phyloP scores from a whole-genome alignment of 2,888 invertebrate species.

The Harmothoe impar region DNA sequence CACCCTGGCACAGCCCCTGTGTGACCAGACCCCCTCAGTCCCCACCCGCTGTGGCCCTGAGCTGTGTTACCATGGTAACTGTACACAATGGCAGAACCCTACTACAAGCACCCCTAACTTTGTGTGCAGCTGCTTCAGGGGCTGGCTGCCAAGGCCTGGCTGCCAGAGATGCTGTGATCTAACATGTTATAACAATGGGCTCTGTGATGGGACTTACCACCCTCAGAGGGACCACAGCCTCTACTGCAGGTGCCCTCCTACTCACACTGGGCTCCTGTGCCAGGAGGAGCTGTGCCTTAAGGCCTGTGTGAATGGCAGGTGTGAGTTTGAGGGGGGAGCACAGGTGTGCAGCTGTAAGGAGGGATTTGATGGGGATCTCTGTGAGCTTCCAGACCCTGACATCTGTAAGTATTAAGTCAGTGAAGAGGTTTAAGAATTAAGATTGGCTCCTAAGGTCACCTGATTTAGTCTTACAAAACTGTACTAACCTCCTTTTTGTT shows the following conservation, averaged over 20 bases:
- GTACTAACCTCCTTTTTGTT: too few relatives aligned
- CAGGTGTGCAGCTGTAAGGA: not conserved
- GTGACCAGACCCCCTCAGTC: too few relatives aligned
- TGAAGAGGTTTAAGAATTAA: too few relatives aligned
- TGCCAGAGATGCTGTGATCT: not conserved
- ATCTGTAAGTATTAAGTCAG: not conserved
- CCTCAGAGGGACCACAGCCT: not conserved
- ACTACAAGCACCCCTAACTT: too few relatives aligned
- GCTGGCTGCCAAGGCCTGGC: not conserved
- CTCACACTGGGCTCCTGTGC: not conserved
- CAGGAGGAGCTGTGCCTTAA: conserved; percentile 5
- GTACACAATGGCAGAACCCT: too few relatives aligned
- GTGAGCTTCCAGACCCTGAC: not conserved
- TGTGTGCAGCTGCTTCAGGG: not conserved
- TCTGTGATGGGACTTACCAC: not conserved
- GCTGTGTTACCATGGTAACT: too few relatives aligned
- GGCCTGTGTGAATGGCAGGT: not conserved
- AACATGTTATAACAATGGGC: not conserved
- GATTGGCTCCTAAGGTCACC: not conserved
- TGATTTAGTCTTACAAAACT: too few relatives aligned
- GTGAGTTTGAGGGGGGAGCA: not conserved
- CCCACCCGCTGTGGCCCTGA: too few relatives aligned
- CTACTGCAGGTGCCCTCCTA: not conserved
- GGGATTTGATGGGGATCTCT: not conserved
- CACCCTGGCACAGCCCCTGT: too few relatives aligned